phyloP scores from a whole-genome alignment of 2,797 vertebrate genomes.

The Natrix natrix region DNA sequence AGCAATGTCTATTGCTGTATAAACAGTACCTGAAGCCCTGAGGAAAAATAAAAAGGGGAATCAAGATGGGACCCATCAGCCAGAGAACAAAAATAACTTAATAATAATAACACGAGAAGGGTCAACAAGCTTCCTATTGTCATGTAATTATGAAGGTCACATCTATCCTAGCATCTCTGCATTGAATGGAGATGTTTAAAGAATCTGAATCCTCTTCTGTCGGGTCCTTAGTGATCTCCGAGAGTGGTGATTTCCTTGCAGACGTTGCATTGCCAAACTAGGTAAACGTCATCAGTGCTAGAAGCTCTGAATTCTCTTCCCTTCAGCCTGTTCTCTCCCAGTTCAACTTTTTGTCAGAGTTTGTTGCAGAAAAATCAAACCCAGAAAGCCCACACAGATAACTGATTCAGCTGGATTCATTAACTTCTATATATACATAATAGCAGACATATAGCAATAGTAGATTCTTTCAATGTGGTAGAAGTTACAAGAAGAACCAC shows the following conservation, averaged over 20 bases:
- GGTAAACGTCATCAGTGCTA: background rate
- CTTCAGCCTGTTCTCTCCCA: background rate
- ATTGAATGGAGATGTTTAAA: background rate
- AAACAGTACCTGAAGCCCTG: constrained; percentile 96
- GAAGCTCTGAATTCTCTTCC: background rate
- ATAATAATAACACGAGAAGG: background rate
- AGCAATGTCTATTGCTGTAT: constrained; percentile 95
- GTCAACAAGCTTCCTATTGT: background rate
- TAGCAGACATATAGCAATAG: too few species aligned
- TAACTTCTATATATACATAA: too few species aligned
- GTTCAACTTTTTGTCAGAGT: background rate
- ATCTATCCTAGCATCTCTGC: background rate
- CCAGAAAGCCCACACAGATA: too few species aligned
- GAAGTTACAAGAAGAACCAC: too few species aligned
- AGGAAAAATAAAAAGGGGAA: constrained; percentile 45
- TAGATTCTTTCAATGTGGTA: too few species aligned
- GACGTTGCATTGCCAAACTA: background rate
- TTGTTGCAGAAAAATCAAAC: too few species aligned
- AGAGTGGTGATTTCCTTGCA: background rate
- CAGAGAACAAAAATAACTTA: background rate
- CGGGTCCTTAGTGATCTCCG: background rate
- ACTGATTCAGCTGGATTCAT: too few species aligned
- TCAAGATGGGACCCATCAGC: background rate
- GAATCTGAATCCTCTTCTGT: background rate
- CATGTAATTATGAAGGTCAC: background rate